Evolutionary conservation across 2,888 invertebrate species (phyloP).

Genomic region (Synergus japonicus): DNA sequence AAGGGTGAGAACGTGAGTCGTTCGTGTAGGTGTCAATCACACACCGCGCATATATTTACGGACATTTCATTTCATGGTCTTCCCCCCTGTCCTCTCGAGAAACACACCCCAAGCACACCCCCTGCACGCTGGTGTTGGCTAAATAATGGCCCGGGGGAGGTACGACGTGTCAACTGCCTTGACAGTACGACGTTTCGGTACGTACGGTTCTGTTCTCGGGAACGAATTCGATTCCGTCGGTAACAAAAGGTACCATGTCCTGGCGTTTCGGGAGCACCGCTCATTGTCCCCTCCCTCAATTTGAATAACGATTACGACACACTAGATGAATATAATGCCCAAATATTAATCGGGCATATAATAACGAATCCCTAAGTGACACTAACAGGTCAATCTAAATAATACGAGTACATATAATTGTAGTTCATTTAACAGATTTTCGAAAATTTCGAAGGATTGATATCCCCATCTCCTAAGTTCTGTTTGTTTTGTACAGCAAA

Average conservation of each 20-base stretch:
- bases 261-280: constrained; percentile 52
- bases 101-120: constrained; percentile 70
- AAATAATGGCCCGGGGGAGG: constrained; percentile 75
- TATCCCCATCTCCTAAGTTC: no score
- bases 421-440: no score
- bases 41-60: constrained; percentile 76
- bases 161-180: constrained; percentile 75
- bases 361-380: neutral
- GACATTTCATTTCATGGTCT: constrained; percentile 63
- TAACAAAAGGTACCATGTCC: constrained; percentile 57
- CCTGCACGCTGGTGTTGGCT: constrained; percentile 72
- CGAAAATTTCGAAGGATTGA: no score
- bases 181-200: constrained; percentile 71
- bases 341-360: neutral
- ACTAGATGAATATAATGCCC: constrained; percentile 21
- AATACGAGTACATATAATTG: no score
- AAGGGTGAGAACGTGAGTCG: constrained; percentile 51
- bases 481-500: no score
- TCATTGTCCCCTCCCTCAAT: constrained; percentile 33
- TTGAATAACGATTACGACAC: constrained; percentile 35
- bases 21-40: constrained; percentile 77
- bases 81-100: constrained; percentile 57
- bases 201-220: constrained; percentile 53
- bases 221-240: constrained; percentile 60
- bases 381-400: neutral